Base-by-base conservation (phyloP, 2,888 invertebrate genomes). In the Iselma pallidipennis region DNA sequence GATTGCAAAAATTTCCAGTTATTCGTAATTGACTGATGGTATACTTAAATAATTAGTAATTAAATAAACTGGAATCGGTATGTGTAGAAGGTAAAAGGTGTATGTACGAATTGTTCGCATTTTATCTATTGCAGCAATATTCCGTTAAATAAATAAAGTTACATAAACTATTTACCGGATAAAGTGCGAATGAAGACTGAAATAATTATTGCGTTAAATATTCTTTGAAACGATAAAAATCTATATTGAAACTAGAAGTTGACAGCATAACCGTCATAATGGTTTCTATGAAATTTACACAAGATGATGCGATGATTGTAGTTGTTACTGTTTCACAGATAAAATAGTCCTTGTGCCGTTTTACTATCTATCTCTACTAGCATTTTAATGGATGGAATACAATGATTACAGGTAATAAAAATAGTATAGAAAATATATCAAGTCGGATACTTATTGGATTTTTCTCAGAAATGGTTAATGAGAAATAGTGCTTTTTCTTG, bases 371-470 rank as follows among this genome's bases (percentile, higher is more conserved):
- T 19, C 21, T 16, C 48, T 54, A n/a, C 49, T 42, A 57, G 60
- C 61, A 65, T 68, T 66, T 68, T 66, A 72, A 67, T 69, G 72
- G 69, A 73, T 71, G 65, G 63, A 70, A 71, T 69, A 67, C 52
- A 62, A 71, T 70, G 70, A 72, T 70, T 65, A 60, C 66, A 23
- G 42, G 69, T 66, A 61, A 61, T 63, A 64, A 65, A 65, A 66
- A 54, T 29, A 10, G 19, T 19, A 63, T 57, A 68, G 66, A 68
- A 67, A 67, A 63, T 61, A 55, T 55, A 52, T 48, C 55, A 60
- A 56, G 55, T 53, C 56, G 31, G 37, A n/a, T n/a, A n/a, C n/a
- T n/a, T 49, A 42, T 42, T 42, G 21, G 51, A 55, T 64, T 65
- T 66, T 69, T 68, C 69, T 68, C 42, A 50, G 66, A 68, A 67